Evolutionary conservation across 1,140 invertebrate species (phyloP).

Genomic region (Drosophila cardini): DNA sequence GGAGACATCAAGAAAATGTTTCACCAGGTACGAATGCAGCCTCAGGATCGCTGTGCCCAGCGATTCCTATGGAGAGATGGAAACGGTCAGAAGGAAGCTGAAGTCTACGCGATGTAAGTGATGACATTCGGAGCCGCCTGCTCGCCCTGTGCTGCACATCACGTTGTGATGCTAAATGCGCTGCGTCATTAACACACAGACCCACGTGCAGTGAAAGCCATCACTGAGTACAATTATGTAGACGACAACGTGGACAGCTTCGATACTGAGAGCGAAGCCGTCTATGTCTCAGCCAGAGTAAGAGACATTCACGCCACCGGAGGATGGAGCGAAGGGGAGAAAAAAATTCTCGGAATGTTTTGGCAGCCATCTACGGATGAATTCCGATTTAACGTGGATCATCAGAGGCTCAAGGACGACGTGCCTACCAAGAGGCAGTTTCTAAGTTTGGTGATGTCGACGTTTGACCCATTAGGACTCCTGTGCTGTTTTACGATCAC

Average conservation of each 20-base stretch:
- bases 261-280: not conserved
- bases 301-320: not conserved
- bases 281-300: not conserved
- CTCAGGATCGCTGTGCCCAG: not conserved
- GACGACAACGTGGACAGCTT: constrained; percentile 1
- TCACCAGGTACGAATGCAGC: not conserved
- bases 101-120: not conserved
- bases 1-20: not conserved
- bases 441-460: constrained; percentile 6
- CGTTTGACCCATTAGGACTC: constrained; percentile 1
- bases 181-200: too few species aligned
- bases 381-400: constrained; percentile 21
- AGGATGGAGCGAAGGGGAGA: not conserved
- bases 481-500: not conserved
- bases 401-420: not conserved
- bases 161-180: too few species aligned
- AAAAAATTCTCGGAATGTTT: constrained; percentile 17
- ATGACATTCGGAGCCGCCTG: not conserved
- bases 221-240: constrained; percentile 18
- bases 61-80: not conserved
- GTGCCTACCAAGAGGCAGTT: constrained; percentile 14
- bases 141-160: not conserved
- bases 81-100: not conserved
- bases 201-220: not conserved
- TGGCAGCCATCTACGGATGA: constrained; percentile 27